Conservation (phyloP, 2,888 invertebrate genomes). For the Drosophila phalerata region DNA sequence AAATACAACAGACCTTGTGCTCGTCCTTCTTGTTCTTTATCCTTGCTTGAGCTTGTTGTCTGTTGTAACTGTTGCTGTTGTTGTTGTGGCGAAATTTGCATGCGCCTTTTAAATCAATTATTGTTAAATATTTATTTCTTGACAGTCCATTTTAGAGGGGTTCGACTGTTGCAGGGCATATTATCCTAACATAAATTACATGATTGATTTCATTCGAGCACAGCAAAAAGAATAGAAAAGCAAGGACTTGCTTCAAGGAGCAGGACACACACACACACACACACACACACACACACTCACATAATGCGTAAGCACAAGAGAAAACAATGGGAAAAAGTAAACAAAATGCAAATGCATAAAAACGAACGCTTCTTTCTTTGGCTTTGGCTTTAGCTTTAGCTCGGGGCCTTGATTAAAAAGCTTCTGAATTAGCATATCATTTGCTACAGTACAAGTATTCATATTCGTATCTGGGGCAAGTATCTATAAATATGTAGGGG, state of each 20-base stretch:
- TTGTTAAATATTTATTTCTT: constrained; percentile 81
- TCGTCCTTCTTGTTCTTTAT: constrained; percentile 30
- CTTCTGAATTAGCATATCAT: constrained; percentile 77
- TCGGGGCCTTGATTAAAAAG: constrained; percentile 76
- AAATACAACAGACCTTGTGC: constrained; percentile 30
- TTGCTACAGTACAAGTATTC: constrained; percentile 48
- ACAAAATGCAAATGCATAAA: constrained; percentile 73
- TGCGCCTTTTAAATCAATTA: constrained; percentile 82
- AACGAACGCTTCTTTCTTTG: constrained; percentile 26
- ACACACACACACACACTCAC: constrained; percentile 6
- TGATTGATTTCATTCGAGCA: constrained; percentile 82
- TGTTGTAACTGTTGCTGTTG: constrained; percentile 13
- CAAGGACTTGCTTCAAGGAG: neutral
- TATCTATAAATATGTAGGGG: constrained; percentile 58
- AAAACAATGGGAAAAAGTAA: constrained; percentile 69
- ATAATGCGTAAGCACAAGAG: constrained; percentile 49
- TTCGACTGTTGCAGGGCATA: constrained; percentile 48
- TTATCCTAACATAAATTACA: constrained; percentile 83
- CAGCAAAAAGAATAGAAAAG: constrained; percentile 38
- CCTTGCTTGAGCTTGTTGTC: constrained; percentile 20
- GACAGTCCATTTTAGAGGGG: constrained; percentile 67
- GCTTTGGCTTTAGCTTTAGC: constrained; percentile 43
- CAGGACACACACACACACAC: constrained; percentile 13
- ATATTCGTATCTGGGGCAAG: constrained; percentile 43
- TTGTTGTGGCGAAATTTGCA: constrained; percentile 67